Conservation (phyloP, 2,888 invertebrate species). For the Lasioglossum villosulum region DNA sequence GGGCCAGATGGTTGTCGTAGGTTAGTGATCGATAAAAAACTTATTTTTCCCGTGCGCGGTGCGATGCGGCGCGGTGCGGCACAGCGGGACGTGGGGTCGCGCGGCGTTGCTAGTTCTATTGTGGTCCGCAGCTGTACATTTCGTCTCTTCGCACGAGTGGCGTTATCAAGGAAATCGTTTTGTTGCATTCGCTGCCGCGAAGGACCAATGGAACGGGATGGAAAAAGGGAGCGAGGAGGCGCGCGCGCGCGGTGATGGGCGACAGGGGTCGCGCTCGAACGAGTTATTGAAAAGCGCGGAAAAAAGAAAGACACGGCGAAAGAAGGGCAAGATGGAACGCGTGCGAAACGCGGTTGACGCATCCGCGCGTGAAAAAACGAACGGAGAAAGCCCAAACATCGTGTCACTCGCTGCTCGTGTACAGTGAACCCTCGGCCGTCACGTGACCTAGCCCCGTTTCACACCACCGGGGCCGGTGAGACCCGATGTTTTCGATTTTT, state of each 20-base stretch:
- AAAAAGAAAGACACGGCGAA: constrained; percentile 8
- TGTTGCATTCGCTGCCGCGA: constrained; percentile 53
- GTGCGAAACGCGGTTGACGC: constrained; percentile 5
- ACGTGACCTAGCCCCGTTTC: constrained; percentile 25
- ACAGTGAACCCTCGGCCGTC: background rate
- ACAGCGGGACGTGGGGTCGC: constrained; percentile 31
- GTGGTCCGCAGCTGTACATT: constrained; percentile 60
- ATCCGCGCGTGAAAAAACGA: constrained; percentile 35
- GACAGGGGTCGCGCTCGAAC: constrained; percentile 34
- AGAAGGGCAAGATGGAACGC: background rate
- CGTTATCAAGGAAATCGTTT: constrained; percentile 69
- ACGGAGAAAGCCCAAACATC: constrained; percentile 31
- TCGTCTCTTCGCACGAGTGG: constrained; percentile 61
- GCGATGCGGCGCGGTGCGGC: background rate
- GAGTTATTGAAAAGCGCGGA: constrained; percentile 65
- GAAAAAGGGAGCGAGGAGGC: background rate
- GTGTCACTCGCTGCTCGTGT: constrained; percentile 22
- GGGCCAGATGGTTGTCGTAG: constrained; percentile 78
- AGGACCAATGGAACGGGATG: constrained; percentile 59
- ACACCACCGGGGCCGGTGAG: background rate
- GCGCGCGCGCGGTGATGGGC: background rate
- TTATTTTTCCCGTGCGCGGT: constrained; percentile 66
- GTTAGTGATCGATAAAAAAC: constrained; percentile 78
- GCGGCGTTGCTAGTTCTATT: constrained; percentile 61
- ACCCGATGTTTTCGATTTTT: constrained; percentile 41